These are phyloP conservation scores for Dryococelus australis DNA, from an alignment of 2,888 invertebrate species.

Conservation along the genomic window DNA sequence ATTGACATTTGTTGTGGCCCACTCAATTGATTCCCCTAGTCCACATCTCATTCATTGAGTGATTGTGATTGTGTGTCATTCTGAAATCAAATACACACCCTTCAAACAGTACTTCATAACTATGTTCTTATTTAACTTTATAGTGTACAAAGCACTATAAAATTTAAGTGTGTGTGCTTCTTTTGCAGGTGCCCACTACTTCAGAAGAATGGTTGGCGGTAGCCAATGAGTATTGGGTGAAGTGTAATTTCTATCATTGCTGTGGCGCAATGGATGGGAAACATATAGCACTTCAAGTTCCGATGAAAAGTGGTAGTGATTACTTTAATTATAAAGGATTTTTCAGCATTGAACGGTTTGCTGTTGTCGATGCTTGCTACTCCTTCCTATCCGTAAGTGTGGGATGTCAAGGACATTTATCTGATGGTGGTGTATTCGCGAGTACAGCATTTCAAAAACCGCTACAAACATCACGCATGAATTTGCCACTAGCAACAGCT, in stretches of 20 bases:
- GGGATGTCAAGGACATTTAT: no score
- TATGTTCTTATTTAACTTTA: no score
- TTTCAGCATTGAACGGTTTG: background rate
- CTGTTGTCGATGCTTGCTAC: slow-evolving; percentile 6
- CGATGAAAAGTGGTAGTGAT: background rate
- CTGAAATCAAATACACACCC: no score
- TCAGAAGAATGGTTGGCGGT: background rate
- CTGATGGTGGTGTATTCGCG: background rate
- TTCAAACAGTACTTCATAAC: no score
- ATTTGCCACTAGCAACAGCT: background rate
- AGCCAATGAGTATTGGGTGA: background rate
- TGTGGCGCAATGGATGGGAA: background rate
- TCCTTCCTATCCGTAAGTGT: background rate
- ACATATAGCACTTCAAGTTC: background rate
- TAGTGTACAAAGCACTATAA: no score
- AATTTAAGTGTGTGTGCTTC: no score
- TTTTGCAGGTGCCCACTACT: no score
- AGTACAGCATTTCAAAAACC: background rate
- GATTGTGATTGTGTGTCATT: background rate
- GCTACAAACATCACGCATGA: background rate
- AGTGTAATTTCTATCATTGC: background rate
- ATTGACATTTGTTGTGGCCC: background rate
- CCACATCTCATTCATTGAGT: background rate
- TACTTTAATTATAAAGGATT: background rate
- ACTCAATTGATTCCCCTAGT: background rate